A percentile compares a stretch with the other conserved stretches of the same genome.
These are phyloP conservation scores for Scaptomyza graminum DNA, from an alignment of 1,140 invertebrate genomes.

Conservation along the genomic window DNA sequence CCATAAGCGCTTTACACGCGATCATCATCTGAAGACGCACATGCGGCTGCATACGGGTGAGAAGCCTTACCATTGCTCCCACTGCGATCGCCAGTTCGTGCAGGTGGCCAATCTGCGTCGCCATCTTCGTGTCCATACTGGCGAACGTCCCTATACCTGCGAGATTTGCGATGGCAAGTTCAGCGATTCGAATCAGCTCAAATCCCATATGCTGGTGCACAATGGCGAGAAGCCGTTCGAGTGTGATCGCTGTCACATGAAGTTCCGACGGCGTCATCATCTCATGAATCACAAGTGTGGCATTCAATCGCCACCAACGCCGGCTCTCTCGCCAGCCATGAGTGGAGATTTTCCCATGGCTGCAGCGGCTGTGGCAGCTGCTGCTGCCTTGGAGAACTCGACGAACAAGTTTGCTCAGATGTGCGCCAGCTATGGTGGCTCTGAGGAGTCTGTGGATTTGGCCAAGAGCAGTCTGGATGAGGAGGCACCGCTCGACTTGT, in stretches of 20 bases:
- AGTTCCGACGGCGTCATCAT: constrained; percentile 93
- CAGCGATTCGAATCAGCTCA: constrained; percentile 97
- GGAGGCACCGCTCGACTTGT: constrained; percentile 75
- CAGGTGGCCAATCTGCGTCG: constrained; percentile 97
- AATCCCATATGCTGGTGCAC: constrained; percentile 94
- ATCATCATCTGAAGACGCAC: constrained; percentile 97
- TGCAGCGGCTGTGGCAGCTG: constrained; percentile 47
- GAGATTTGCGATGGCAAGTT: constrained; percentile 94
- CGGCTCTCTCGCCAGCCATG: constrained; percentile 68
- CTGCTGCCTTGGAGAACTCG: constrained; percentile 52
- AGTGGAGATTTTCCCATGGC: constrained; percentile 66
- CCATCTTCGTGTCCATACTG: constrained; percentile 97
- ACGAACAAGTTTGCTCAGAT: constrained; percentile 69
- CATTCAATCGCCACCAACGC: constrained; percentile 82
- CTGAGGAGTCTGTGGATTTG: constrained; percentile 77
- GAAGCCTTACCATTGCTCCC: constrained; percentile 95
- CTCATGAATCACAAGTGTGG: constrained; percentile 93
- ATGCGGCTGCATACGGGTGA: constrained; percentile 96
- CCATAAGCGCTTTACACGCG: constrained; percentile 97
- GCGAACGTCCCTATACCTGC: constrained; percentile 96
- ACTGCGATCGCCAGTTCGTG: constrained; percentile 96
- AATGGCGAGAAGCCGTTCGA: constrained; percentile 95
- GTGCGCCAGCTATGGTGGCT: constrained; percentile 69
- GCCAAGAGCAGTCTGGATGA: constrained; percentile 58
- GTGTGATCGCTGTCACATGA: constrained; percentile 90